A percentile compares a stretch with the other conserved stretches of the same genome.
Evolutionary conservation across 2,797 vertebrate genomes (phyloP).

Genomic region (Varecia variegata): DNA sequence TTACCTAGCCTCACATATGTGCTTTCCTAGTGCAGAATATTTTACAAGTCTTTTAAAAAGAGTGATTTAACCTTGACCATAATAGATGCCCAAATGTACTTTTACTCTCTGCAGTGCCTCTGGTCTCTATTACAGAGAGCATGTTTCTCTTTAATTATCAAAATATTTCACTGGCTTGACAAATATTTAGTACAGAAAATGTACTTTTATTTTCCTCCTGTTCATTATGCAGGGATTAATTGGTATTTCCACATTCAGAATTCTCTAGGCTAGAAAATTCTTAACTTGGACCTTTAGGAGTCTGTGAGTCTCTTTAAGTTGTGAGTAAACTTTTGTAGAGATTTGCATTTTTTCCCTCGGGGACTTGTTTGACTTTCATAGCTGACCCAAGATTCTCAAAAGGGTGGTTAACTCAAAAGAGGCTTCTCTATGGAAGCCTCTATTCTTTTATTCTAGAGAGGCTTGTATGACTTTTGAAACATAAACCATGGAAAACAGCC

Average conservation of each 20-base stretch:
- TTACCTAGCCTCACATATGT: conserved; percentile 20
- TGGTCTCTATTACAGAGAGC: neutral
- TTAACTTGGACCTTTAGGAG: neutral
- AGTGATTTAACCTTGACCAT: neutral
- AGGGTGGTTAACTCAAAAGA: neutral
- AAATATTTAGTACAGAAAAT: neutral
- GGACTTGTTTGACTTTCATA: neutral
- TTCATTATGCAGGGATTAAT: neutral
- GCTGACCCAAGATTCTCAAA: neutral
- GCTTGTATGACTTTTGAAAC: neutral
- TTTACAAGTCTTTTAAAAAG: neutral
- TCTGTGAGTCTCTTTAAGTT: neutral
- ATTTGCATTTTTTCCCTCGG: neutral
- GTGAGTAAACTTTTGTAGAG: neutral
- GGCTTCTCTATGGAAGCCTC: neutral
- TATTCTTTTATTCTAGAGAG: neutral
- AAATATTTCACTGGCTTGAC: neutral
- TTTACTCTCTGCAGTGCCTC: neutral
- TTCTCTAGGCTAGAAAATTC: neutral
- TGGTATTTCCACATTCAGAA: neutral
- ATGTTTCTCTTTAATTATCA: neutral
- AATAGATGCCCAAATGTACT: neutral
- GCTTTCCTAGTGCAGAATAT: neutral
- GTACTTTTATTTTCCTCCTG: neutral
- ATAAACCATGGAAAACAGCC: neutral